Base-by-base conservation (phyloP, 2,888 invertebrate genomes). In the Diarsia brunnea region DNA sequence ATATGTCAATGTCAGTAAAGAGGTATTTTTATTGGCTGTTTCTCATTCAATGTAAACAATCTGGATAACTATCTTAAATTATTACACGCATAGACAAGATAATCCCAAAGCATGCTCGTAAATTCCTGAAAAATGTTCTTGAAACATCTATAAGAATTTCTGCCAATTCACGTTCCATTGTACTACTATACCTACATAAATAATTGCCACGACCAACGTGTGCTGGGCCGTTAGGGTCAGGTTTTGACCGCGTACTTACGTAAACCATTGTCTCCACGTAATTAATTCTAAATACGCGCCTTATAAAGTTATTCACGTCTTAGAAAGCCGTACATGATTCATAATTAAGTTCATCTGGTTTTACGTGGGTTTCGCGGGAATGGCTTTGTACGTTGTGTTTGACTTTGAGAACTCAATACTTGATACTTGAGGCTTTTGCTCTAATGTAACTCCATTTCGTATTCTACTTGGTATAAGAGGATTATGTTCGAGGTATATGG, bases 261-360 rank as follows among this genome's bases (percentile, higher is more conserved):
- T 92, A 90, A 92, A 87, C 90, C 84, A 90, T 91, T 92, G 92
- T 92, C 85, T 88, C 84, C 84, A 75, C 67, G 81, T 88, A 90
- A 91, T 90, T 92, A 90, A 90, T 87, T 89, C 84, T 86, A 79
- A 88, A 87, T 81, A 84, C 81, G 72, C 73, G 79, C 90, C 90
- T 79, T 91, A 89, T 91, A 89, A 85, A 91, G 91, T 83, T 88
- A 88, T 90, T 87, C 86, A 91, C 90, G 89, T 86, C 81, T 83
- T 86, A 82, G 86, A 88, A 87, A 86, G 85, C 81, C 73, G 71
- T 79, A 80, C 84, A 75, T 79, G 82, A 86, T 84, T 84, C 79
- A 82, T 87, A 84, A 86, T 84, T 85, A 87, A 87, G 78, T 84
- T 83, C 76, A 84, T 80, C 83, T 83, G 84, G 80, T 84, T 84